Evolutionary conservation across 2,888 invertebrate genomes (phyloP).

Genomic region (Coremacera marginata): DNA sequence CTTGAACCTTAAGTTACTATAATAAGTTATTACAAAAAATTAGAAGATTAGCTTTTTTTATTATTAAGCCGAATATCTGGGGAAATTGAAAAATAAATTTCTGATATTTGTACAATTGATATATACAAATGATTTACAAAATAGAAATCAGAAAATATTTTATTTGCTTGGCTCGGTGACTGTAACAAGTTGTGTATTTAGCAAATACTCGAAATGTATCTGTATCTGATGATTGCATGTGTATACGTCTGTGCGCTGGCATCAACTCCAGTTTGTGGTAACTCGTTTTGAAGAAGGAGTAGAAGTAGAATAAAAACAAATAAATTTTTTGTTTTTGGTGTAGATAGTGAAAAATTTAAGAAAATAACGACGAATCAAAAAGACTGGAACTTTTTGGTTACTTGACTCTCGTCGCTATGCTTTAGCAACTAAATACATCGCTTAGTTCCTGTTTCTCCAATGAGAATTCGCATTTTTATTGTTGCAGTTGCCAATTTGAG

Average conservation of each 20-base stretch:
- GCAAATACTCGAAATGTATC: not conserved
- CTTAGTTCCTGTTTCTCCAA: not conserved
- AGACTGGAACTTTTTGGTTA: not conserved
- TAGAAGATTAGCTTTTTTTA: not conserved
- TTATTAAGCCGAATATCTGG: not conserved
- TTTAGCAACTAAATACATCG: not conserved
- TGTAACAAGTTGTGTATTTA: slow-evolving; percentile 5
- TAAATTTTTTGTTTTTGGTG: slow-evolving; percentile 9
- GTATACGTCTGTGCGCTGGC: not conserved
- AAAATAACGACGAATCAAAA: not conserved
- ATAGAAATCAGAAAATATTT: not conserved
- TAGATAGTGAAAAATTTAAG: not conserved
- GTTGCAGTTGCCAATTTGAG: not conserved
- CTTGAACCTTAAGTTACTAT: not conserved
- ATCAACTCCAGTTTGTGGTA: not conserved
- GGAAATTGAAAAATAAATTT: not conserved
- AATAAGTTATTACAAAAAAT: not conserved
- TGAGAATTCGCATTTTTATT: not conserved
- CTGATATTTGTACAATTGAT: not conserved
- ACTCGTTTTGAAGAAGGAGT: not conserved
- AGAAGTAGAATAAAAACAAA: not conserved
- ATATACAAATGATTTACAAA: not conserved
- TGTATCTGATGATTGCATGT: not conserved
- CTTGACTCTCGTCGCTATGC: not conserved
- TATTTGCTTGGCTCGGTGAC: not conserved